Evolutionary conservation across 2,888 invertebrate genomes (phyloP).

Genomic region (Ormia ochracea): DNA sequence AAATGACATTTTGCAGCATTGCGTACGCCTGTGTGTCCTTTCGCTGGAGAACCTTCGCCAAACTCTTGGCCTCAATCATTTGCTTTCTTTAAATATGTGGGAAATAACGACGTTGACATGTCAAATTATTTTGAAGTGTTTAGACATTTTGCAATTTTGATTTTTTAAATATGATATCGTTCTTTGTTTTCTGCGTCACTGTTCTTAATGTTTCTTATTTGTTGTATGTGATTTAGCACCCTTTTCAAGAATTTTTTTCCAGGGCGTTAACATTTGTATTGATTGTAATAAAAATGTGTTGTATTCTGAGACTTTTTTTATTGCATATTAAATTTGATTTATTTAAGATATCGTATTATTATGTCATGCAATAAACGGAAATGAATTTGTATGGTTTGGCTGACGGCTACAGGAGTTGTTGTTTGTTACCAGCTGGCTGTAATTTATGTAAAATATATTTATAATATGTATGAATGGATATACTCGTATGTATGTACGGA

Average conservation of each 20-base stretch:
- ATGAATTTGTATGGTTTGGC: background rate
- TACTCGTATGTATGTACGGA: too few relatives aligned
- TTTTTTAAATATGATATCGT: conserved; percentile 53
- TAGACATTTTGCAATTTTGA: conserved; percentile 70
- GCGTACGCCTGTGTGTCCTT: background rate
- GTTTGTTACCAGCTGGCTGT: background rate
- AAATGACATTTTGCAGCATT: conserved; percentile 28
- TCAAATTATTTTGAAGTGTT: conserved; percentile 77
- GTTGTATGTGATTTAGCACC: conserved; percentile 14
- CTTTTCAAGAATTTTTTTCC: background rate
- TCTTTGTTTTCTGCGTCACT: background rate
- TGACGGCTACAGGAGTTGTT: background rate
- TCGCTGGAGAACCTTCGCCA: background rate
- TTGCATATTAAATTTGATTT: conserved; percentile 7
- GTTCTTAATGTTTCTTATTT: background rate
- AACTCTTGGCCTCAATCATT: background rate
- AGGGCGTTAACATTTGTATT: conserved; percentile 44
- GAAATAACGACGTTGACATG: conserved; percentile 72
- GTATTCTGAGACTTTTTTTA: background rate
- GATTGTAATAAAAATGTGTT: conserved; percentile 41
- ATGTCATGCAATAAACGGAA: conserved; percentile 37
- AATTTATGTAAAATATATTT: background rate
- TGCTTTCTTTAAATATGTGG: conserved; percentile 65
- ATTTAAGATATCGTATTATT: conserved; percentile 29
- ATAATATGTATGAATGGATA: background rate